Evolutionary conservation across 2,888 invertebrate genomes (phyloP), one percentile per base, ranked within the genome.

Genomic region (Atethmia centrago): DNA sequence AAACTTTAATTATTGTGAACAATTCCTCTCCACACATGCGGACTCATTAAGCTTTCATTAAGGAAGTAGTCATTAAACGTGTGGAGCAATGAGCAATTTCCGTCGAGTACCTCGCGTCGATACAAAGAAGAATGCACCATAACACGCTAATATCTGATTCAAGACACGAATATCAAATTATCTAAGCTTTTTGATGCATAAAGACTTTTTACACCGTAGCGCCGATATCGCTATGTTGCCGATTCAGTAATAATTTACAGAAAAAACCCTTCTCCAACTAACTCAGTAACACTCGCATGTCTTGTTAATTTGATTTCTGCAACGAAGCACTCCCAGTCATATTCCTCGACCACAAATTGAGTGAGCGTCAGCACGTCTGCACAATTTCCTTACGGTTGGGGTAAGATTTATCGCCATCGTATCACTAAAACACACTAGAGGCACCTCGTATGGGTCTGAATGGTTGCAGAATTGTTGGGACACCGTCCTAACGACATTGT

Each of bases 41-140:
- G 89, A 88, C 91, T 94, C 95, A 95, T 95, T 94, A 95, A 93
- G 93, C 93, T 93, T 92, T 92, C 93, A 94, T 94, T 91, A 92
- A 88, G 94, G 94, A 94, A 93, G 91, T 89, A 87, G 88, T 93
- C 91, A 94, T 95, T 95, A 95, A 93, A 94, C 93, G 91, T 91
- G 92, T 90, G 91, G 89, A 89, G 92, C 94, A 95, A 95, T 90
- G 93, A 94, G 93, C 91, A 90, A 92, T 94, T 95, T 95, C 95
- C 95, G 94, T 80, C 87, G 88, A 85, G 85, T 85, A 80, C 85
- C 80, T 82, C 79, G 75, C 87, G 82, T 87, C 87, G 86, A 86
- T 88, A 79, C 70, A 77, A 71, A 85, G 78, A 83, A 83, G 83
- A 83, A 85, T 84, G 85, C 80, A 81, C 73, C 66, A 84, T 61